Base-by-base conservation (phyloP, 2,113 vertebrate genomes). In the Halcyon senegalensis region DNA sequence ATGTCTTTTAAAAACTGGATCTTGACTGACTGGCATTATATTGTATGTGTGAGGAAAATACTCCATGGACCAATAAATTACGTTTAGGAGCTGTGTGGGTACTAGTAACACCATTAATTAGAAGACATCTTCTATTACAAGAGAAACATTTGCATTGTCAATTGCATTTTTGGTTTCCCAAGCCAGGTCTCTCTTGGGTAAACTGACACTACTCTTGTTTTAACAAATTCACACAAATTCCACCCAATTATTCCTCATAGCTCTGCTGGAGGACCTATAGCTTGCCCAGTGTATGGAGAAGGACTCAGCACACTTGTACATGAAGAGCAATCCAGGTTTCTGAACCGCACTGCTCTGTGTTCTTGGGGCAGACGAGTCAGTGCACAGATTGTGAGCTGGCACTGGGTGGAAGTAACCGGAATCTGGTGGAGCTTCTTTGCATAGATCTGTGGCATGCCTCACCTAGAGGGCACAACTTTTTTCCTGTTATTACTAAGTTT, bases 211-310 rank as follows among this genome's bases (percentile, higher is more conserved):
- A 16, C 10, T 73, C 12, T 53, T 70, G 5, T 19, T 80, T 79
- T 74, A 37, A 56, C 25, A 77, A 23, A 35, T 63, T 53, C 28
- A 33, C 50, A 73, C 76, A 25, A 74, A 67, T 81, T 62, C n/a
- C 31, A 55, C n/a, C 21, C 41, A 59, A 0, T 80, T 86, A 9
- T 13, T 63, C 19, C 25, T 62, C 3, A 0, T 1, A 7, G 7
- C 46, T 63, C 31, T 78, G 15, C 53, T 79, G 73, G 39, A 58
- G 89, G 77, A 48, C 18, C 50, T 18, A 7, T 53, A 20, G 44
- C 46, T 66, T 93, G 82, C 51, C 63, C 44, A 0, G 0, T 48
- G 4, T 25, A 7, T 37, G 46, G 64, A 39, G 39, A n/a, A 70
- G 39, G 13, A 35, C 35, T 89, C 55, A 20, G 30, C 59, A 67